Conservation (phyloP, 1,140 invertebrate species). For the Schlechtendalia chinensis region DNA sequence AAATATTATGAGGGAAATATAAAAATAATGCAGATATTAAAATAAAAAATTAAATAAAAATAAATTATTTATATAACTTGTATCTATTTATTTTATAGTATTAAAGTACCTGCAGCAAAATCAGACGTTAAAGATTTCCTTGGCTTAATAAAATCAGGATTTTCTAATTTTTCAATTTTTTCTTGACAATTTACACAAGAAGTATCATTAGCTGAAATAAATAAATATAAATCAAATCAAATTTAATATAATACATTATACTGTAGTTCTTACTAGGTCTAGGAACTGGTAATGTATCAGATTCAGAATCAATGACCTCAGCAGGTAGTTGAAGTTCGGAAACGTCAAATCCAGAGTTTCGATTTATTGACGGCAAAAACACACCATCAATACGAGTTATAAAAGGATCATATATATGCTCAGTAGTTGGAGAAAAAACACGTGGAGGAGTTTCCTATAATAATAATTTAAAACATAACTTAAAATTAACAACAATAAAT, state of each 20-base stretch:
- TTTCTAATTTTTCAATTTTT: slow-evolving; percentile 38
- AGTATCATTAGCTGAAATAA: slow-evolving; percentile 9
- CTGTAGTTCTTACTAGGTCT: background rate
- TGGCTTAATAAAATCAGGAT: slow-evolving; percentile 20
- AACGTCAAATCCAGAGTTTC: background rate
- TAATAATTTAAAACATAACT: background rate
- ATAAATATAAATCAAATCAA: background rate
- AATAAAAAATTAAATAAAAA: too few species aligned
- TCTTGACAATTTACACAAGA: slow-evolving; percentile 34
- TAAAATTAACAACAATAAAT: background rate
- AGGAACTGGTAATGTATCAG: background rate
- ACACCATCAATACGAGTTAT: slow-evolving; percentile 16
- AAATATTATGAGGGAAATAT: background rate
- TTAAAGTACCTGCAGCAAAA: slow-evolving; percentile 17
- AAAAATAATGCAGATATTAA: too few species aligned
- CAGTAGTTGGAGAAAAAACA: background rate
- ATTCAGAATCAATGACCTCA: slow-evolving; percentile 25
- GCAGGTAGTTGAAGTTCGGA: background rate
- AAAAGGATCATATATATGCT: background rate
- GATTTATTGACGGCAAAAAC: background rate
- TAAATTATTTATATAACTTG: too few species aligned
- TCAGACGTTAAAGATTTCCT: slow-evolving; percentile 24
- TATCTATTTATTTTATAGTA: background rate
- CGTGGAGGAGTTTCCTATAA: slow-evolving; percentile 40
- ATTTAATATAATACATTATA: too few species aligned